These are phyloP conservation scores for Neogale vison DNA, from an alignment of 2,113 vertebrate genomes.

Conservation along the genomic window DNA sequence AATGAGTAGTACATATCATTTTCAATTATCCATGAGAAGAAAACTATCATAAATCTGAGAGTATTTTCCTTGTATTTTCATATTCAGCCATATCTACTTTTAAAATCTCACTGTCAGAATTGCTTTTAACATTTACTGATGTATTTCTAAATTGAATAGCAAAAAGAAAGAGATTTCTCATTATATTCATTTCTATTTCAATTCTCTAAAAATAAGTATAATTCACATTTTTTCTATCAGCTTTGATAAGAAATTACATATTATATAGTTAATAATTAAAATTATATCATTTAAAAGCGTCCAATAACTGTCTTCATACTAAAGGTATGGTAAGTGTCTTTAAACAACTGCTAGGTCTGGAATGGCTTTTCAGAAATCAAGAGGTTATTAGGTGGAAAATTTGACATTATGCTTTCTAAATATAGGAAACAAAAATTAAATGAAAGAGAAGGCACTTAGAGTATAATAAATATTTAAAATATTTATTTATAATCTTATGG, in stretches of 20 bases:
- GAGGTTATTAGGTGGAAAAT: not conserved
- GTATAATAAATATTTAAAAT: not conserved
- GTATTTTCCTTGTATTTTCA: not conserved
- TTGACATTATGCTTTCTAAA: not conserved
- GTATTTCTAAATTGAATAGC: not conserved
- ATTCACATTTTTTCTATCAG: not conserved
- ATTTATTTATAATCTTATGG: not conserved
- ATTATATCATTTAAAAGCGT: not conserved
- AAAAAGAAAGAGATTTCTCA: not conserved
- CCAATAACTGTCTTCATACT: not conserved
- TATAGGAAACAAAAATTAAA: not conserved
- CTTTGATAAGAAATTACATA: not conserved
- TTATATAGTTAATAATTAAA: constrained; percentile 32
- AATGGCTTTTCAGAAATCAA: not conserved
- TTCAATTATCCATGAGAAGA: not conserved
- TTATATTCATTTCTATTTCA: not conserved
- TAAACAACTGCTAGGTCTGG: not conserved
- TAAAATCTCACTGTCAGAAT: not conserved
- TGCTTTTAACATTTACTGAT: not conserved
- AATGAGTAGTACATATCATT: not conserved
- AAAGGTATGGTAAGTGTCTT: not conserved
- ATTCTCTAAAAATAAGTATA: not conserved
- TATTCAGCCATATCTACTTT: not conserved
- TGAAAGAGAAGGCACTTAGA: not conserved
- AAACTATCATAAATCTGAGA: not conserved